Evolutionary conservation across 2,888 invertebrate genomes (phyloP).

Genomic region (Oxytorus armatus): DNA sequence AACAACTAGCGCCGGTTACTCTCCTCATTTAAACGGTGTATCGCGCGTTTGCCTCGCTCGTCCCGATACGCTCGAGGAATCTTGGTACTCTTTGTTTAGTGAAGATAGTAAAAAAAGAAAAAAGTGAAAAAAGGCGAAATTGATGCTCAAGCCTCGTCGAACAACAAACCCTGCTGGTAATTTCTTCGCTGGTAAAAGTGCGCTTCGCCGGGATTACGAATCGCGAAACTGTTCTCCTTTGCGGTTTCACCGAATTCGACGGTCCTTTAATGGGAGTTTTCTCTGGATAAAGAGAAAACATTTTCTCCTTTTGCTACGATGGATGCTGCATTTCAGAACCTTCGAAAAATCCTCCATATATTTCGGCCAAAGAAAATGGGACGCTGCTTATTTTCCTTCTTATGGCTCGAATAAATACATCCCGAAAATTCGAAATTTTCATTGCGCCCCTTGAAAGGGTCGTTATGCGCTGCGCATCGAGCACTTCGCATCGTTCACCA

Average conservation of each 20-base stretch:
- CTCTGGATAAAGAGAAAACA: too few relatives aligned
- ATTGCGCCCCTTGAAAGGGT: not conserved
- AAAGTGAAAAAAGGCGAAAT: slow-evolving; percentile 10
- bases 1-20: slow-evolving; percentile 29
- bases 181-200: slow-evolving; percentile 12
- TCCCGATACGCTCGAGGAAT: slow-evolving; percentile 36
- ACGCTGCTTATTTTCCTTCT: not conserved
- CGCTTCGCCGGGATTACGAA: not conserved
- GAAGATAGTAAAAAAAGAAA: slow-evolving; percentile 19
- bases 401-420: slow-evolving; percentile 18
- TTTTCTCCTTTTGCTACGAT: slow-evolving; percentile 6
- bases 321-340: not conserved
- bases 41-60: slow-evolving; percentile 17
- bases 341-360: slow-evolving; percentile 14
- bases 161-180: not conserved
- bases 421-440: slow-evolving; percentile 39
- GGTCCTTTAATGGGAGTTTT: not conserved
- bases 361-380: not conserved
- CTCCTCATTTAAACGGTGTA: slow-evolving; percentile 7
- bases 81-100: slow-evolving; percentile 33
- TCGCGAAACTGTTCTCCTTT: not conserved
- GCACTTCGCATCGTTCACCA: slow-evolving; percentile 42
- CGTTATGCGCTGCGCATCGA: slow-evolving; percentile 3
- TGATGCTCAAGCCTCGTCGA: slow-evolving; percentile 14
- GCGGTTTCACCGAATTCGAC: slow-evolving; percentile 29